A percentile compares a stretch with the other conserved stretches of the same genome.
phyloP scores from a whole-genome alignment of 2,888 invertebrate genomes.

The Napeogenes inachia region DNA sequence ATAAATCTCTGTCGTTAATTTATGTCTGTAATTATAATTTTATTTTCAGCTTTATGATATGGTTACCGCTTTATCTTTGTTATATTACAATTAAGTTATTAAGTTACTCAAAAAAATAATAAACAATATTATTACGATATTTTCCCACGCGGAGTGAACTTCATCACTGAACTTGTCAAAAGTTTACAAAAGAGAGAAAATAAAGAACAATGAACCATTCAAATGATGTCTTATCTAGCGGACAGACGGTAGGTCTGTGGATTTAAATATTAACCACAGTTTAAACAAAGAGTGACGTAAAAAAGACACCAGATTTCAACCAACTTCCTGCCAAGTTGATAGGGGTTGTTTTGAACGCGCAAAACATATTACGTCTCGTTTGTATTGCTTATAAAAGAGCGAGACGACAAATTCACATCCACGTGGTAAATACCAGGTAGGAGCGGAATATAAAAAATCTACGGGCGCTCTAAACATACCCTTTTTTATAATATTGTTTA shows the following conservation, averaged over 20 bases:
- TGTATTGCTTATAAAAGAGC: slow-evolving; percentile 37
- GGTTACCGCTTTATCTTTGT: no score
- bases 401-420: slow-evolving; percentile 57
- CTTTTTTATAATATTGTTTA: slow-evolving; percentile 63
- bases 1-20: background rate
- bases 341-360: slow-evolving; percentile 55
- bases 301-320: slow-evolving; percentile 73
- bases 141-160: slow-evolving; percentile 40
- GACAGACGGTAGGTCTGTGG: slow-evolving; percentile 53
- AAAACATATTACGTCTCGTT: slow-evolving; percentile 52
- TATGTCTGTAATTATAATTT: background rate
- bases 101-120: background rate
- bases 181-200: slow-evolving; percentile 44
- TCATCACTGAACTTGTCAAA: slow-evolving; percentile 39
- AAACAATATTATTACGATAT: slow-evolving; percentile 14
- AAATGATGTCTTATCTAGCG: slow-evolving; percentile 51
- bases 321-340: slow-evolving; percentile 66
- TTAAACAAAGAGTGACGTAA: slow-evolving; percentile 62
- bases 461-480: slow-evolving; percentile 73
- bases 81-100: slow-evolving; percentile 10
- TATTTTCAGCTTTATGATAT: background rate
- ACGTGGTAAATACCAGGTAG: slow-evolving; percentile 69
- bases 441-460: slow-evolving; percentile 64
- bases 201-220: slow-evolving; percentile 60
- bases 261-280: slow-evolving; percentile 60